Base-by-base conservation (phyloP, 2,888 invertebrate species). In the Melanargia galathea region DNA sequence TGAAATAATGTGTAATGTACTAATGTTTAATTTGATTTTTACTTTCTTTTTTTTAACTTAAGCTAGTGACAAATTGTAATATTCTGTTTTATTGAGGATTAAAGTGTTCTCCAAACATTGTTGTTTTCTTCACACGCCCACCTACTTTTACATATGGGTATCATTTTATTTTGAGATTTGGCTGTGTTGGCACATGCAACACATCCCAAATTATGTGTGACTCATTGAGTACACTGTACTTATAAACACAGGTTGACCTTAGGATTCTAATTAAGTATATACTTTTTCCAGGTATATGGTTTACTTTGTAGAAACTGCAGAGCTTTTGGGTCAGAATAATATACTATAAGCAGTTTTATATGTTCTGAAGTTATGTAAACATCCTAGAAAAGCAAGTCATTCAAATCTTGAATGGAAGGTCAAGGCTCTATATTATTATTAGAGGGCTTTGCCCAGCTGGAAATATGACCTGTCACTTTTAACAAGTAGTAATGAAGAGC, bases 81-180 rank as follows among this genome's bases (percentile, higher is more conserved):
- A 87, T 88, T 87, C 86, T 88, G 90, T 90, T 91, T 89, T 89
- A 87, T 81, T 86, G 83, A 87, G 82, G 87, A 89, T 86, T 87
- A 90, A 89, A 84, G 81, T 84, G 86, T 89, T 87, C 89, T 85
- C 84, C 78, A 78, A 79, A 78, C 73, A 75, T 80, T 84, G 82
- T 86, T 86, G 86, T 71, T 72, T 81, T 85, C 72, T 75, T 70
- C 73, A 74, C 68, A 66, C 75, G 66, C 81, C 82, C 79, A 82
- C 82, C 66, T 71, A 66, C 35, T 13, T 13, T 22, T 13, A 71
- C 73, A 76, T 79, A 24, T 56, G 2, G 24, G 24, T 26, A 26
- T 26, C 86, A 87, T 79, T 77, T 77, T 82, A 79, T 82, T 84
- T 80, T 77, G 78, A 78, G 78, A 77, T 74, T 83, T 87, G 84